Base-by-base conservation (phyloP, 2,113 vertebrate genomes). In the Greenwoodochromis staneri region DNA sequence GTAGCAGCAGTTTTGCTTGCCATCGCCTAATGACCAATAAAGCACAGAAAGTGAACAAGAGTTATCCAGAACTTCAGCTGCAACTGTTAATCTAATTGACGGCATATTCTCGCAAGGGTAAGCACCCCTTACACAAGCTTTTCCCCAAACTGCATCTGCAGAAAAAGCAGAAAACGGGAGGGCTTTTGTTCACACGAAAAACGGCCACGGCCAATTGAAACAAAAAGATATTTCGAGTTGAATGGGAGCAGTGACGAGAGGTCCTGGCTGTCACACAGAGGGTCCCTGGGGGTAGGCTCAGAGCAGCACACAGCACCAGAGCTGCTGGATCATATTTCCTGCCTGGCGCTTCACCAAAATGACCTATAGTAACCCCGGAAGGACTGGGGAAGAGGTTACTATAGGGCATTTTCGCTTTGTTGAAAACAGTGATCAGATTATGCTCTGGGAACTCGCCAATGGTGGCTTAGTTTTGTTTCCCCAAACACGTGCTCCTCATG, bases 301-400 rank as follows among this genome's bases (percentile, higher is more conserved):
- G 73, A 90, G 91, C 10, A 11, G 36, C 90, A 76, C 85, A 55
- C 8, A 66, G 55, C 40, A 84, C 81, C 83, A 84, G 69, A 90
- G 89, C 82, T 87, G 92, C 86, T 73, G 76, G 91, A 95, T 96
- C 95, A 89, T 92, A 94, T 96, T 96, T 96, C 96, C 89, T 94
- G 87, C 97, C 94, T 96, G 94, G 95, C 82, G 93, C 95, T 84
- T 82, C 69, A 95, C 92, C 81, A 82, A 1, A 90, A 91, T 89
- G 97, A 98, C 97, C 98, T 97, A 88, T 49, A 98, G 96, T 99
- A 99, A 98, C 97, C 97, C 96, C 69, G 36, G 87, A 83, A 85
- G 71, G 7, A 80, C 84, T 81, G 5, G 11, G 3, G 31, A 59
- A 78, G 85, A 88, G 98, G 98, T 99, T 99, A 99, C 97, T 98